Evolutionary conservation across 37 sponge, comb jelly and placozoan genomes (phyloP).

Genomic region (Beroe ovata): DNA sequence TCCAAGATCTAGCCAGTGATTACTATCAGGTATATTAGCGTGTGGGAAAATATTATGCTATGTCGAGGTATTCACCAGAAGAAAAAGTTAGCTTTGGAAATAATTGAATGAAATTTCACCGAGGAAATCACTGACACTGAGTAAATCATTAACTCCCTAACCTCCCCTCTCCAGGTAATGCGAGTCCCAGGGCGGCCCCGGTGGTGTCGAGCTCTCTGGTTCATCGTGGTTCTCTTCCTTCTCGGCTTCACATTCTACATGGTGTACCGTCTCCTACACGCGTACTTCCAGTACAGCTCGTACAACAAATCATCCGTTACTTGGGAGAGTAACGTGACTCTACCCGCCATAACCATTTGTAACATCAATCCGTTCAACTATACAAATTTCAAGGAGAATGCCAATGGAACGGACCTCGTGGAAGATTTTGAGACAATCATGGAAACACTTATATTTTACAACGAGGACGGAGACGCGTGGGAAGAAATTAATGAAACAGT

Average conservation of each 20-base stretch:
- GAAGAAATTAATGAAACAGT: not conserved
- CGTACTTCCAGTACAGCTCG: constrained; percentile 42
- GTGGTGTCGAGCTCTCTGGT: not conserved
- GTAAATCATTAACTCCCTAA: too few species aligned
- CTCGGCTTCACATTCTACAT: constrained; percentile 31
- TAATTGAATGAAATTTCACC: too few species aligned
- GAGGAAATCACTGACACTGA: too few species aligned
- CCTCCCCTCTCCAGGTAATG: constrained; percentile 14
- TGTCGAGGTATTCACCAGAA: too few species aligned
- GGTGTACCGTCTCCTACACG: constrained; percentile 31
- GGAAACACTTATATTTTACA: not conserved
- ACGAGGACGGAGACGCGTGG: not conserved
- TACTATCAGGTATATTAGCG: constrained; percentile 61
- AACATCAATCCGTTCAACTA: constrained; percentile 18
- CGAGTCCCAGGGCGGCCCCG: constrained; percentile 1
- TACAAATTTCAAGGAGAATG: not conserved
- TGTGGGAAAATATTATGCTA: too few species aligned
- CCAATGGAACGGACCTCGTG: not conserved
- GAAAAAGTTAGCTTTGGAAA: too few species aligned
- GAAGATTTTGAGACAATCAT: constrained; percentile 6
- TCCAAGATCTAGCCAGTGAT: constrained; percentile 65
- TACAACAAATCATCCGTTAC: constrained; percentile 7
- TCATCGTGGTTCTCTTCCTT: not conserved
- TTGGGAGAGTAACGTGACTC: not conserved
- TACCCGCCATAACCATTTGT: constrained; percentile 43